Conservation (phyloP, 35 echinoderm and acorn worm species). For the Anneissia japonica region DNA sequence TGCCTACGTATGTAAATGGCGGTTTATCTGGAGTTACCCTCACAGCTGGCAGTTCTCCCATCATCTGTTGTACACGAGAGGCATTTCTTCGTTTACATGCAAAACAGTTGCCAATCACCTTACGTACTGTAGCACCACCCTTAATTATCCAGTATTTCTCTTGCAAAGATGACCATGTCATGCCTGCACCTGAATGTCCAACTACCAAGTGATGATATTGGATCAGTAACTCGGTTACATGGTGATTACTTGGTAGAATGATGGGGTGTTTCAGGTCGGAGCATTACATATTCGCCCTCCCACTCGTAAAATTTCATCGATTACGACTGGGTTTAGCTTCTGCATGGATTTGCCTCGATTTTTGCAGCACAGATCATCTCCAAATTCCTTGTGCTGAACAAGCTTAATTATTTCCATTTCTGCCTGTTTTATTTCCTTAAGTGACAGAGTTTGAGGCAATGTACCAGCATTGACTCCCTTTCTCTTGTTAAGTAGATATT, state of each 20-base stretch:
- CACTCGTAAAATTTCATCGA: too few species aligned
- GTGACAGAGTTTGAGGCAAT: too few species aligned
- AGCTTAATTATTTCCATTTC: too few species aligned
- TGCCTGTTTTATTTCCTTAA: too few species aligned
- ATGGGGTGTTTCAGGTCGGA: constrained; percentile 31
- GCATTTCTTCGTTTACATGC: constrained; percentile 38
- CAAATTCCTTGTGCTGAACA: too few species aligned
- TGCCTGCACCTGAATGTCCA: constrained; percentile 48
- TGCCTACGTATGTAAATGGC: constrained; percentile 37
- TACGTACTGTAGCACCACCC: constrained; percentile 38
- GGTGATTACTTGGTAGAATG: constrained; percentile 19
- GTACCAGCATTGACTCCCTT: too few species aligned
- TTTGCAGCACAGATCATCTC: too few species aligned
- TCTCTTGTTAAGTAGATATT: too few species aligned
- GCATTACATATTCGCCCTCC: too few species aligned
- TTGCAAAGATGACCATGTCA: constrained; percentile 25
- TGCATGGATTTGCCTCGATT: too few species aligned
- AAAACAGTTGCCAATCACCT: constrained; percentile 50
- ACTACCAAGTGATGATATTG: constrained; percentile 26
- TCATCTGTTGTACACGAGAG: constrained; percentile 32
- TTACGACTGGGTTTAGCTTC: too few species aligned
- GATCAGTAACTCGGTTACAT: constrained; percentile 31
- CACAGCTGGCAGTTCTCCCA: constrained; percentile 34
- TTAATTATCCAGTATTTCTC: constrained; percentile 45
- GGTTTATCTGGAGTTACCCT: constrained; percentile 31